Percentiles rank a stretch among this genome's conserved stretches.
phyloP scores from a whole-genome alignment of 2,888 invertebrate species.

The Lobophora halterata region DNA sequence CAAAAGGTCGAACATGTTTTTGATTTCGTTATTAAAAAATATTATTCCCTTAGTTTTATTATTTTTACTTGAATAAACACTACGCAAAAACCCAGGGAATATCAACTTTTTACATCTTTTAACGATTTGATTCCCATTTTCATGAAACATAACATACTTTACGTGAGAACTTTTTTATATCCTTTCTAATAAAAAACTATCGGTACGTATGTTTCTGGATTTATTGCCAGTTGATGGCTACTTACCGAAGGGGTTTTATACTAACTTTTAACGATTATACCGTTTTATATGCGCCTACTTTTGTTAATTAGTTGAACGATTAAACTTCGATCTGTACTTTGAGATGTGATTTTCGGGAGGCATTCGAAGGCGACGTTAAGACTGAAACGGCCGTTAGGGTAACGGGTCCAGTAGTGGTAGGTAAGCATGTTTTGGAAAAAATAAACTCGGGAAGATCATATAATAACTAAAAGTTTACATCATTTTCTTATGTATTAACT shows the following conservation, averaged over 20 bases:
- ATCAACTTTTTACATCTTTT: slow-evolving; percentile 26
- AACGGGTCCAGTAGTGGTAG: slow-evolving; percentile 27
- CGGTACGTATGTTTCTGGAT: slow-evolving; percentile 37
- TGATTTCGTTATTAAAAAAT: too few species aligned
- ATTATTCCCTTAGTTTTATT: too few species aligned
- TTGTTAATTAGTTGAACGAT: slow-evolving; percentile 69
- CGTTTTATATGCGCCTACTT: slow-evolving; percentile 54
- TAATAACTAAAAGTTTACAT: not conserved
- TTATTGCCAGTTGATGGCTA: slow-evolving; percentile 52
- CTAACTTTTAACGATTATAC: slow-evolving; percentile 64
- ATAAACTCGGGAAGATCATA: not conserved
- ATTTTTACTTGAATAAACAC: too few species aligned
- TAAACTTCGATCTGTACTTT: slow-evolving; percentile 52
- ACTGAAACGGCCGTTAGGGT: slow-evolving; percentile 14
- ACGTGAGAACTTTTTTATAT: slow-evolving; percentile 33
- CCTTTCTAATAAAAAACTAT: slow-evolving; percentile 28
- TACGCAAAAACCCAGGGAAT: slow-evolving; percentile 20
- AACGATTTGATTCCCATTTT: slow-evolving; percentile 27
- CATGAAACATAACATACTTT: slow-evolving; percentile 30
- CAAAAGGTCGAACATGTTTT: too few species aligned
- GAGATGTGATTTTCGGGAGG: slow-evolving; percentile 38
- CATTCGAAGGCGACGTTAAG: slow-evolving; percentile 23
- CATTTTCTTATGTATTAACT: too few species aligned
- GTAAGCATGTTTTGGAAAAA: slow-evolving; percentile 26
- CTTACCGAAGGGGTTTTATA: slow-evolving; percentile 43